Base-by-base conservation (phyloP, 2,888 invertebrate species). In the Nomada fabriciana region DNA sequence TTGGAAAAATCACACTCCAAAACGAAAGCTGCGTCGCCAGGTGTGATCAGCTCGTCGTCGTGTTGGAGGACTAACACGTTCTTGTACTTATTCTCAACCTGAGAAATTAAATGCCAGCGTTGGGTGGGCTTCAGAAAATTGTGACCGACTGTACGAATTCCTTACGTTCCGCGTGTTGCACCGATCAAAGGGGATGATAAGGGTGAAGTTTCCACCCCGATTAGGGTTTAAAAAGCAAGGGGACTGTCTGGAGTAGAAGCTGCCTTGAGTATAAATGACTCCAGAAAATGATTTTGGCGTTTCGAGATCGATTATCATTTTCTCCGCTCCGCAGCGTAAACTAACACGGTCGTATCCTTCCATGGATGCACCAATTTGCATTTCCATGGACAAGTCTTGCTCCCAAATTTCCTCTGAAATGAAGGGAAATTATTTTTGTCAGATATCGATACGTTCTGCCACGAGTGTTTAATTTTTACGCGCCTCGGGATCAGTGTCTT, bases 21-120 rank as follows among this genome's bases (percentile, higher is more conserved):
- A 18, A 95, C 95, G 90, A 96, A 96, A 53, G 96, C 96, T 5
- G 96, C 95, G 90, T 96, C 96, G 2, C 96, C 96, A 0, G 96
- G 96, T 85, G 96, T 96, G 80, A 96, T 95, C 20, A 96, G 91
- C 86, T 96, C 96, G 65, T 96, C 96, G 92, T 96, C 96, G 87
- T 96, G 95, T 91, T 96, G 96, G 67, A 96, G 94, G 3, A 96
- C 95, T 36, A 96, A 94, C 61, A 96, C 95, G 86, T 96, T 96
- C 0, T 95, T 95, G 90, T 95, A 96, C 5, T 95, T 94, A 57
- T 95, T 95, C 18, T 95, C 95, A 76, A 95, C 94, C 94, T 95
- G 84, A 42, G 90, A 86, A 18, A 69, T 69, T 29, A 25, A 18
- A 36, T 7, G 1, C 36, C 36, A 36, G 36, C 36, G 36, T 36